Base-by-base conservation (phyloP, 2,113 vertebrate genomes). In the Sinocyclocheilus maitianheensis region DNA sequence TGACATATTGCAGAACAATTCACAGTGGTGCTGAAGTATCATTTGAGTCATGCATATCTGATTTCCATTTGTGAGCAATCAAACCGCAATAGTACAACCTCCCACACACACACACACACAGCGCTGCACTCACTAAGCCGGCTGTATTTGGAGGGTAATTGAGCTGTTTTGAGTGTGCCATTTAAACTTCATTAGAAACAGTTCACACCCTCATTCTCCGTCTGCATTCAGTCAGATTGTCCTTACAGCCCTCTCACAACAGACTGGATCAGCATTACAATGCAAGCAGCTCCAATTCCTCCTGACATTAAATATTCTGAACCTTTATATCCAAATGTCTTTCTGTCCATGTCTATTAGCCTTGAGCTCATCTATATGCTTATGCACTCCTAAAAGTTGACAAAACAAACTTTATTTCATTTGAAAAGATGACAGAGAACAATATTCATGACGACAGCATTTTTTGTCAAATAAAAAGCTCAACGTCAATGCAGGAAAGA, bases 31-130 rank as follows among this genome's bases (percentile, higher is more conserved):
- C 55, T 79, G 24, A 24, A 80, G 26, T 48, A 83, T 71, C 63
- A 82, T 34, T 37, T 83, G 46, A 72, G 46, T 67, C 82, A 84
- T 43, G 20, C n/a, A 77, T 78, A 67, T 67, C 84, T 69, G 34
- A 85, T 85, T 85, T 85, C 76, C 48, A 85, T 85, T 75, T 84
- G 69, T 79, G 84, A 85, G 48, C 34, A 53, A 85, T 79, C 53
- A 43, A n/a, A 69, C 76, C 37, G 43, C 60, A 55, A 55, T 85
- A 85, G 84, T 71, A 79, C 46, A 78, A 71, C 76, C 84, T 58
- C 53, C 22, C 48, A 53, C 75, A 71, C 76, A 20, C 30, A 14
- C 48, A 26, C 81, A 26, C 58, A 34, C 12, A 62, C 10, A 76
- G 24, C 10, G 26, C 51, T 69, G 62, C 26, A 13, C 81, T 75